Evolutionary conservation across 2,113 vertebrate genomes (phyloP).

Genomic region (Forbesichthys agassizii): DNA sequence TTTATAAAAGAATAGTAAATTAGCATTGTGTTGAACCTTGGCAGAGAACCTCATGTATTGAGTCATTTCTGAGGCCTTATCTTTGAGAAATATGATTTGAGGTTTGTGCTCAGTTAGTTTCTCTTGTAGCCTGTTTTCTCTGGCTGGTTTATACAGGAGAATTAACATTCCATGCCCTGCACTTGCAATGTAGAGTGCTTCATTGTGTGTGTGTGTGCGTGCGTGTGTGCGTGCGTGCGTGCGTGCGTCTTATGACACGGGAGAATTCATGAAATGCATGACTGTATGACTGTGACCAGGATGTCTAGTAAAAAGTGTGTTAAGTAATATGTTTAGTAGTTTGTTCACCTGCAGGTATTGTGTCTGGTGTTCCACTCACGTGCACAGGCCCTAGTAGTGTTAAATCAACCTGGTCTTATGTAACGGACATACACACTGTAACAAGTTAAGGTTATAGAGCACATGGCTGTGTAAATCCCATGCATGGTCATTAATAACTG

Average conservation of each 20-base stretch:
- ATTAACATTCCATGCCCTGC: conserved; percentile 20
- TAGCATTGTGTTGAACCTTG: no score
- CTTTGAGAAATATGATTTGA: no score
- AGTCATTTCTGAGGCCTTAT: no score
- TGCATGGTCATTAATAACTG: not conserved
- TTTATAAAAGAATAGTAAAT: no score
- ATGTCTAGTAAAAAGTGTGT: not conserved
- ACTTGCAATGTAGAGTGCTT: not conserved
- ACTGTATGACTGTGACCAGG: not conserved
- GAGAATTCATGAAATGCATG: not conserved
- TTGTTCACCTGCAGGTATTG: no score
- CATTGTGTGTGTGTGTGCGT: not conserved
- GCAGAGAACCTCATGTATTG: no score
- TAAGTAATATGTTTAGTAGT: no score
- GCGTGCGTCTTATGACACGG: not conserved
- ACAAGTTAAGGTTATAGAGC: not conserved
- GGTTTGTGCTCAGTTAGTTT: no score
- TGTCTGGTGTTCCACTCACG: no score
- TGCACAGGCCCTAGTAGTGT: no score
- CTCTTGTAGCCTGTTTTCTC: not conserved
- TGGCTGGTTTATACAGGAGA: conserved; percentile 1
- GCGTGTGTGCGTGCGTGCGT: not conserved
- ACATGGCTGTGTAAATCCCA: not conserved
- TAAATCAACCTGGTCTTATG: no score
- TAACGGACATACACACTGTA: not conserved